Base-by-base conservation (phyloP, 2,797 vertebrate species). In the Gymnoscopelus microlampas region DNA sequence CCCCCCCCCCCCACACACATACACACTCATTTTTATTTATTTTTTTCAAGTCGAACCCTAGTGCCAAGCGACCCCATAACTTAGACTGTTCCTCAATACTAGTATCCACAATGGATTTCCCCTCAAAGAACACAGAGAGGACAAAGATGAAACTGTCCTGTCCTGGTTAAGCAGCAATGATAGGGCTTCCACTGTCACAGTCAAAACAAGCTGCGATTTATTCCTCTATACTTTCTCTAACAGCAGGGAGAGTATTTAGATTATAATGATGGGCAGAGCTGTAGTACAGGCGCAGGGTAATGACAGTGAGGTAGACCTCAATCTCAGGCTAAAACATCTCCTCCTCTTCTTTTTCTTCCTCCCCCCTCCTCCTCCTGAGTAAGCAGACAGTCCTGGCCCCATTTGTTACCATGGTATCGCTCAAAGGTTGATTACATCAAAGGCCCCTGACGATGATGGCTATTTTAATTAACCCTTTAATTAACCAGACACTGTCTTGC, bases 241-340 rank as follows among this genome's bases (percentile, higher is more conserved):
- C 35, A 35, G 62, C 68, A 53, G 6, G 73, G 62, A 66, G 70
- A 71, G 74, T 73, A 50, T 79, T 83, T 79, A 74, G 56, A 76
- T 57, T 13, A 5, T 70, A 73, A 73, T 67, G 62, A 80, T 0
- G 70, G 58, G 19, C 71, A 63, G 68, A 72, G 68, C 4, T 0
- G 14, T 53, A 35, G 53, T 35, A 19, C 10, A 11, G 50, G 50
- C 15, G 12, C 32, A 23, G 48, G 10, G 35, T 77, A 80, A 79
- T 76, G 76, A 81, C 74, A 74, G 73, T 57, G 72, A 78, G 63
- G 70, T 7, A 84, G 70, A 78, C 83, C 78, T 83, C 68, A 78
- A 29, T 39, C 24, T 11, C 23, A 48, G 71, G 59, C 73, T 68
- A 60, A 9, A 44, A 59, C 54, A 50, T 47, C 23, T 24, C 50